Conservation (phyloP, 2,888 invertebrate genomes). For the Morinoia aosen region DNA sequence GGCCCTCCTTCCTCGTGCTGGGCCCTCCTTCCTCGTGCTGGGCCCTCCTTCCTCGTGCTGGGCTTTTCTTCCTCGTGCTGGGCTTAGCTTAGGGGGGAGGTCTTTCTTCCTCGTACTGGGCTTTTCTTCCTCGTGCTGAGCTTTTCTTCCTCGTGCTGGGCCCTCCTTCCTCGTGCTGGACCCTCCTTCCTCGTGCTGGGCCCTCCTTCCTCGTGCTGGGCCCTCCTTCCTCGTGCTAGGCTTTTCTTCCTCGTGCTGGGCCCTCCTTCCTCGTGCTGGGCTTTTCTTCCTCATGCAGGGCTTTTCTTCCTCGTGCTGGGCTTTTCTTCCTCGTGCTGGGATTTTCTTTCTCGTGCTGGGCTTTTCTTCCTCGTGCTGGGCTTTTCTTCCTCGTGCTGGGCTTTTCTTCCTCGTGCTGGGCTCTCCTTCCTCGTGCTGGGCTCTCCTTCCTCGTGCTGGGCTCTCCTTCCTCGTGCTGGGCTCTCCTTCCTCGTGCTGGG, state of each 20-base stretch:
- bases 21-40: background rate
- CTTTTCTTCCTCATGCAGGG: background rate
- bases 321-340: background rate
- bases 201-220: background rate
- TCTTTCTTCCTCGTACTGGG: background rate
- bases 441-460: constrained; percentile 47
- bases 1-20: background rate
- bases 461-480: background rate
- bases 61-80: background rate
- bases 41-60: background rate
- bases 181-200: constrained; percentile 28
- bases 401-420: background rate
- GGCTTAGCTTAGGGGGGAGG: too few species aligned
- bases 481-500: background rate
- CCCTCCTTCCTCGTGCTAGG: background rate
- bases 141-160: background rate
- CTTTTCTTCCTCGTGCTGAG: background rate
- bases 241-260: background rate
- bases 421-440: background rate
- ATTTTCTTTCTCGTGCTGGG: background rate
- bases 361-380: background rate
- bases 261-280: background rate
- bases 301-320: background rate
- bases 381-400: background rate
- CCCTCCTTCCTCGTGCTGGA: background rate